Evolutionary conservation across 1,140 invertebrate species (phyloP).

Genomic region (Oryctes rhinoceros): DNA sequence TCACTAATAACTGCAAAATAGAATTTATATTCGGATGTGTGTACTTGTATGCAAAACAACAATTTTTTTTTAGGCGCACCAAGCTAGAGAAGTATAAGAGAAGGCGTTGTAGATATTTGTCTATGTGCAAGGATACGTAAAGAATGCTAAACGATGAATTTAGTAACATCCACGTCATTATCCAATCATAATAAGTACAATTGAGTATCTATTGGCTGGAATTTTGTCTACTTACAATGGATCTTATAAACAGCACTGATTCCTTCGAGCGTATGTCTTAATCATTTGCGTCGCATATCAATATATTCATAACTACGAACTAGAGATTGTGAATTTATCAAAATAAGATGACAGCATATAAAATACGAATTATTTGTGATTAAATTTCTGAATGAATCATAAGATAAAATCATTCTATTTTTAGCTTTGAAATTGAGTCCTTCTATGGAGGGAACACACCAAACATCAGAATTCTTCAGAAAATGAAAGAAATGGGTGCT

Average conservation of each 20-base stretch:
- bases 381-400: too few species aligned
- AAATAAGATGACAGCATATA: too few species aligned
- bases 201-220: neutral
- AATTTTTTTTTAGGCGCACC: neutral
- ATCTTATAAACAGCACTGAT: too few species aligned
- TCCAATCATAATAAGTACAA: neutral
- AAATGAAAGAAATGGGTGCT: too few species aligned
- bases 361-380: too few species aligned
- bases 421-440: too few species aligned
- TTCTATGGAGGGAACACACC: too few species aligned
- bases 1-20: neutral
- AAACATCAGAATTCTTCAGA: too few species aligned
- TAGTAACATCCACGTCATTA: neutral
- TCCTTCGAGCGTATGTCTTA: neutral
- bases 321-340: too few species aligned
- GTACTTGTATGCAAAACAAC: neutral
- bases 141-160: neutral
- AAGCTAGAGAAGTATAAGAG: neutral
- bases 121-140: slow-evolving; percentile 1
- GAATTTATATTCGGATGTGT: neutral
- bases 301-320: too few species aligned
- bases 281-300: neutral
- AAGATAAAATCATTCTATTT: too few species aligned
- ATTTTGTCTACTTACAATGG: neutral
- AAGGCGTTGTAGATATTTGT: neutral